Conservation (phyloP, 2,113 vertebrate genomes). For the Prolemur simus region DNA sequence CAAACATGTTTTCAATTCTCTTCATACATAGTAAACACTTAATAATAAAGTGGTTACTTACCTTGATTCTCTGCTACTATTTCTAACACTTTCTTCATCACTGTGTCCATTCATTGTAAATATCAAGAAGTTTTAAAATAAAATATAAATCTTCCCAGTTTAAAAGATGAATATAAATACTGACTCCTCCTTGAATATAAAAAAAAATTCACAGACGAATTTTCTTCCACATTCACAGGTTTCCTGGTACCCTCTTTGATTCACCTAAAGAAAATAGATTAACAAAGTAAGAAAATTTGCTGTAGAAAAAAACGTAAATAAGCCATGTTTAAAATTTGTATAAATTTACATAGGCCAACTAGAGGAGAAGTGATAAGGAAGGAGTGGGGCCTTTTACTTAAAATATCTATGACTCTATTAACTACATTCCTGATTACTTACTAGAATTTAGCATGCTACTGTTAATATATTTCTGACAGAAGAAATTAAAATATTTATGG, state of each 20-base stretch:
- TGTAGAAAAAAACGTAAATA: slow-evolving; percentile 9
- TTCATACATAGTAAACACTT: neutral
- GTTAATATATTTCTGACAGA: slow-evolving; percentile 9
- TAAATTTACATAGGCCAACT: neutral
- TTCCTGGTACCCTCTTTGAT: slow-evolving; percentile 60
- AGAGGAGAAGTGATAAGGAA: neutral
- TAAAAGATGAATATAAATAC: slow-evolving; percentile 75
- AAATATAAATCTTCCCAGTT: slow-evolving; percentile 82
- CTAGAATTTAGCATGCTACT: neutral
- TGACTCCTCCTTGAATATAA: slow-evolving; percentile 68
- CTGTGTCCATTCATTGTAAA: slow-evolving; percentile 96
- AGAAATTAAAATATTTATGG: slow-evolving; percentile 31
- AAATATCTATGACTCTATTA: neutral
- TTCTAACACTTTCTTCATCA: slow-evolving; percentile 96
- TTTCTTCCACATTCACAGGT: slow-evolving; percentile 66
- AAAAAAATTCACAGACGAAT: slow-evolving; percentile 63
- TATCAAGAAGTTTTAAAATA: slow-evolving; percentile 79
- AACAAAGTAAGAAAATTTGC: slow-evolving; percentile 45
- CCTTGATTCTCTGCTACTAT: slow-evolving; percentile 98
- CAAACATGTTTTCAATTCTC: neutral
- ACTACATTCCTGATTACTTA: slow-evolving; percentile 10
- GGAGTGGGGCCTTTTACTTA: neutral
- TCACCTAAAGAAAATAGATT: slow-evolving; percentile 73
- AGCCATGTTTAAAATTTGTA: neutral
- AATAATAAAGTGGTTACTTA: slow-evolving; percentile 76